Conservation (phyloP, 2,888 invertebrate species). For the Polyommatus icarus region DNA sequence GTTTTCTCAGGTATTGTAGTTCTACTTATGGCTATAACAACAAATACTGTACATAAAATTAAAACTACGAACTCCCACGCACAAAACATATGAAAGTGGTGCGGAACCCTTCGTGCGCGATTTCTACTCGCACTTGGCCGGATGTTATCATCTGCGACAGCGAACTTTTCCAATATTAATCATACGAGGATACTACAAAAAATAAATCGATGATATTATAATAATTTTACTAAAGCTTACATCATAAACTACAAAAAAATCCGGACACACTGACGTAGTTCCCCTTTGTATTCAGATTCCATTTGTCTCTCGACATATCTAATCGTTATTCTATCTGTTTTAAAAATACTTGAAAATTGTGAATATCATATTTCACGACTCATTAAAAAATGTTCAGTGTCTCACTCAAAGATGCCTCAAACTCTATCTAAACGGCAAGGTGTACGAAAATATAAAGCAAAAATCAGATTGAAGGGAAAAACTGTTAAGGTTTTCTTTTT, state of each 20-base stretch:
- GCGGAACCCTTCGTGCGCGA: too few species aligned
- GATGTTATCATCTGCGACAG: background rate
- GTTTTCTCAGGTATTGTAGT: too few species aligned
- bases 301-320: too few species aligned
- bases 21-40: too few species aligned
- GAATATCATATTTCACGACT: constrained; percentile 2
- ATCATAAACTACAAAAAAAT: background rate
- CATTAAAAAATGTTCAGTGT: background rate
- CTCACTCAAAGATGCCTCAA: background rate
- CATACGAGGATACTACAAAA: background rate
- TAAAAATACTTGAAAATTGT: background rate
- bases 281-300: too few species aligned
- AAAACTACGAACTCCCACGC: too few species aligned
- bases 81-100: too few species aligned
- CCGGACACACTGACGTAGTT: too few species aligned
- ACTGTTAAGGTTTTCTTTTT: background rate
- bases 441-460: background rate
- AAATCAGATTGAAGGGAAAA: background rate
- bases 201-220: background rate
- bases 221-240: background rate
- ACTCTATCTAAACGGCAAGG: background rate
- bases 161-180: background rate
- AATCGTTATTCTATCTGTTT: background rate
- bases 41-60: too few species aligned
- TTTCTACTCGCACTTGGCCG: background rate